phyloP scores from a whole-genome alignment of 2,113 vertebrate genomes.

The Callipepla squamata region DNA sequence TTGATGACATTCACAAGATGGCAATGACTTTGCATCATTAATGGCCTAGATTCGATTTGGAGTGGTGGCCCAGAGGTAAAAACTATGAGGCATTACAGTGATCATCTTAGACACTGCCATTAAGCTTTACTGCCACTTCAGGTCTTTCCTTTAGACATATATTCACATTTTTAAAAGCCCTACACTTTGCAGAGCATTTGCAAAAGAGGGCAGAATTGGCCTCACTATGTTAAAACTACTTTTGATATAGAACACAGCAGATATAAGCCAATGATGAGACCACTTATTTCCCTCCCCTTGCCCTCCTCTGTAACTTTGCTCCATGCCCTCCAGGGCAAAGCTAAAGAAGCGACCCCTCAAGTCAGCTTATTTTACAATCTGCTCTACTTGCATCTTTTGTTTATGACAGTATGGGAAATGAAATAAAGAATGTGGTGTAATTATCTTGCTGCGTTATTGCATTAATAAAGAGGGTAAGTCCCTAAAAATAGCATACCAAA shows the following conservation, averaged over 20 bases:
- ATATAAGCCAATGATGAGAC: neutral
- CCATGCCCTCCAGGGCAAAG: neutral
- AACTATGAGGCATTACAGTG: neutral
- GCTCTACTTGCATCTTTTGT: neutral
- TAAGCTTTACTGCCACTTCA: neutral
- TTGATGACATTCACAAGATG: neutral
- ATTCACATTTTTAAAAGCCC: neutral
- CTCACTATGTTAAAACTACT: neutral
- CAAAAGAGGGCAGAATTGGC: neutral
- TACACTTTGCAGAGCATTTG: neutral
- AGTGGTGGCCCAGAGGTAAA: neutral
- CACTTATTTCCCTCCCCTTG: neutral
- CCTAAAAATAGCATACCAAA: constrained; percentile 8
- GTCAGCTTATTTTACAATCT: neutral
- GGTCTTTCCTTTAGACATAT: neutral
- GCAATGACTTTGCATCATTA: neutral
- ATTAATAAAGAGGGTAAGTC: neutral
- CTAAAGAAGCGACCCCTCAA: neutral
- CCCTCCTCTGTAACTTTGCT: neutral
- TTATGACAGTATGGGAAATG: neutral
- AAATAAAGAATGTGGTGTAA: neutral
- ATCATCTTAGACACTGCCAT: neutral
- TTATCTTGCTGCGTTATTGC: neutral
- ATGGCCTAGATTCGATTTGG: neutral
- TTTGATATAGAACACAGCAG: neutral